Evolutionary conservation across 2,888 invertebrate genomes (phyloP).

Genomic region (Erebia epiphron): DNA sequence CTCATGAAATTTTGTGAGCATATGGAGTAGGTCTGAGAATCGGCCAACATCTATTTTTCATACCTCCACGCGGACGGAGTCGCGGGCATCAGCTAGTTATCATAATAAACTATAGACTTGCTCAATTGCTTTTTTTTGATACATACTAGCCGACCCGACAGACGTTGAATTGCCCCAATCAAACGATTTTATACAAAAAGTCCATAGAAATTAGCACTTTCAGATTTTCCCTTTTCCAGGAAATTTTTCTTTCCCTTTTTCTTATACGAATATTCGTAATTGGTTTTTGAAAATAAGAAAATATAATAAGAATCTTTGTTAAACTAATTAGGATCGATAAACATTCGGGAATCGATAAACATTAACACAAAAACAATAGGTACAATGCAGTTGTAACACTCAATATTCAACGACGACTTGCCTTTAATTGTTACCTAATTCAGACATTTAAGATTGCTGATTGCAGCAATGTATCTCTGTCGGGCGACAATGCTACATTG

Average conservation of each 20-base stretch:
- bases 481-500: slow-evolving; percentile 75
- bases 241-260: no score
- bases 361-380: slow-evolving; percentile 9
- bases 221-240: no score
- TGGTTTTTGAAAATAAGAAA: not conserved
- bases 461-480: slow-evolving; percentile 75
- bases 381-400: slow-evolving; percentile 22
- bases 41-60: no score
- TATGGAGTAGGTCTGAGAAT: no score
- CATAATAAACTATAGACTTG: not conserved
- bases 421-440: slow-evolving; percentile 62
- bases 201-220: no score
- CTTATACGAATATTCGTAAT: not conserved
- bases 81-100: no score
- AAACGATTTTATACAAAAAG: no score
- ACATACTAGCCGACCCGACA: no score
- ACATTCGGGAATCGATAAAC: slow-evolving; percentile 10
- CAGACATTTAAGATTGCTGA: slow-evolving; percentile 70
- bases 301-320: not conserved
- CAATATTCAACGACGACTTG: slow-evolving; percentile 28
- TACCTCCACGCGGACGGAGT: no score
- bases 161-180: no score
- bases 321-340: slow-evolving; percentile 1
- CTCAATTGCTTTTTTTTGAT: not conserved
- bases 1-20: no score